Conservation (phyloP, 2,888 invertebrate species). For the Neoaliturus tenellus region DNA sequence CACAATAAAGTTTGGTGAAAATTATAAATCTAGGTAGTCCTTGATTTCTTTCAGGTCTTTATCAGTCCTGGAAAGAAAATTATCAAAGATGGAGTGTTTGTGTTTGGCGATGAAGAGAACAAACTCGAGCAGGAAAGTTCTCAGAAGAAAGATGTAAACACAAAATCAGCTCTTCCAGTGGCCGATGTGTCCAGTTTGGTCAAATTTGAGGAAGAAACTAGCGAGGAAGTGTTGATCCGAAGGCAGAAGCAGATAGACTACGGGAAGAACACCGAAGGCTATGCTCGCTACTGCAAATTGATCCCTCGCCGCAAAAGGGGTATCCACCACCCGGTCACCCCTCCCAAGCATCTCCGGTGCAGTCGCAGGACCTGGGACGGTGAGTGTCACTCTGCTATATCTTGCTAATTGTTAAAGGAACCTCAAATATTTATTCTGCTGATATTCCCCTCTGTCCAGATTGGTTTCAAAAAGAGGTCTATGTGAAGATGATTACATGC, state of each 20-base stretch:
- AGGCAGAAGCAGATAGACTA: slow-evolving; percentile 96
- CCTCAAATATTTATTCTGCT: no score
- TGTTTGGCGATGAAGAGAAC: neutral
- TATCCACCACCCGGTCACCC: slow-evolving; percentile 89
- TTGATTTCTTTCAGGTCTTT: no score
- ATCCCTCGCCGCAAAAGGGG: slow-evolving; percentile 83
- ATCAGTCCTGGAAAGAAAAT: neutral
- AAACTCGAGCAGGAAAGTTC: no score
- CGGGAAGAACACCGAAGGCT: slow-evolving; percentile 93
- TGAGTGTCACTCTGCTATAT: no score
- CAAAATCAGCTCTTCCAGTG: neutral
- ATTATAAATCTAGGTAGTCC: no score
- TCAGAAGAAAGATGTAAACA: neutral
- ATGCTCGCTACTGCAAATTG: slow-evolving; percentile 82
- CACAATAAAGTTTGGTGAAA: no score
- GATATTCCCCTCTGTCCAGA: no score
- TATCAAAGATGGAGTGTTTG: neutral
- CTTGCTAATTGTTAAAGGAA: no score
- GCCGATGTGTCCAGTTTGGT: neutral
- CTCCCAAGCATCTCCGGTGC: slow-evolving; percentile 90
- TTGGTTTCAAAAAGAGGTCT: no score
- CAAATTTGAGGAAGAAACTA: slow-evolving; percentile 77
- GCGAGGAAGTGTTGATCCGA: slow-evolving; percentile 82
- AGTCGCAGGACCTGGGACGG: slow-evolving; percentile 96
- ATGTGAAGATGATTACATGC: no score